Evolutionary conservation across 2,797 vertebrate species (phyloP).

Genomic region (Xiphophorus birchmanni): DNA sequence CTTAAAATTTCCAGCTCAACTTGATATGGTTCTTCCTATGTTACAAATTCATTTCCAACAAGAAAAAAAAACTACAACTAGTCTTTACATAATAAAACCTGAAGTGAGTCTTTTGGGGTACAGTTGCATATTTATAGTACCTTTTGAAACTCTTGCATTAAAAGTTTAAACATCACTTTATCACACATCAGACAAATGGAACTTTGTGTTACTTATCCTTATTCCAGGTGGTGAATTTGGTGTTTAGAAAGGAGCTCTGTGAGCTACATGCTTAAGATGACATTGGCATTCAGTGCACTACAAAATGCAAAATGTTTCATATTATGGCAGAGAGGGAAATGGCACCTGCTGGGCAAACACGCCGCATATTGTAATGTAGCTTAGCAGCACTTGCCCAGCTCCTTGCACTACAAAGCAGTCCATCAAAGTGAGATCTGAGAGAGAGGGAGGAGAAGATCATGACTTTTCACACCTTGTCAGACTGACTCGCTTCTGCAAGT

Average conservation of each 20-base stretch:
- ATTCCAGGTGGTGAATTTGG: slow-evolving; percentile 33
- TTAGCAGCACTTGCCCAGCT: slow-evolving; percentile 72
- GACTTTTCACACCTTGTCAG: slow-evolving; percentile 82
- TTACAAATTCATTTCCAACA: not conserved
- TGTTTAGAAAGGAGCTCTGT: slow-evolving; percentile 51
- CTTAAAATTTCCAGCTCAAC: not conserved
- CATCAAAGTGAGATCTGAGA: slow-evolving; percentile 80
- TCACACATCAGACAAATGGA: slow-evolving; percentile 27
- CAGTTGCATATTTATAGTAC: not conserved
- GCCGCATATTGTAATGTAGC: slow-evolving; percentile 72
- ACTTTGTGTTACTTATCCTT: slow-evolving; percentile 29
- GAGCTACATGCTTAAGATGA: slow-evolving; percentile 63
- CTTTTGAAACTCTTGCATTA: slow-evolving; percentile 6
- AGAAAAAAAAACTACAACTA: not conserved
- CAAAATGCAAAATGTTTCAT: slow-evolving; percentile 69
- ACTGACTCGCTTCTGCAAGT: slow-evolving; percentile 59
- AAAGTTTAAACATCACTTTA: slow-evolving; percentile 26
- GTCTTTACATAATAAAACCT: not conserved
- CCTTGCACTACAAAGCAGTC: slow-evolving; percentile 77
- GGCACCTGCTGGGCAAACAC: slow-evolving; percentile 76
- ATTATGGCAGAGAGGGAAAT: slow-evolving; percentile 69
- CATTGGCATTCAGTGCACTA: slow-evolving; percentile 64
- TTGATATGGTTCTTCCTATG: not conserved
- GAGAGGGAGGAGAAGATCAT: slow-evolving; percentile 73
- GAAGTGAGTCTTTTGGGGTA: not conserved